Percentiles rank a stretch among this genome's conserved stretches.
phyloP scores from a whole-genome alignment of 2,113 vertebrate species.

The Narcine bancroftii region DNA sequence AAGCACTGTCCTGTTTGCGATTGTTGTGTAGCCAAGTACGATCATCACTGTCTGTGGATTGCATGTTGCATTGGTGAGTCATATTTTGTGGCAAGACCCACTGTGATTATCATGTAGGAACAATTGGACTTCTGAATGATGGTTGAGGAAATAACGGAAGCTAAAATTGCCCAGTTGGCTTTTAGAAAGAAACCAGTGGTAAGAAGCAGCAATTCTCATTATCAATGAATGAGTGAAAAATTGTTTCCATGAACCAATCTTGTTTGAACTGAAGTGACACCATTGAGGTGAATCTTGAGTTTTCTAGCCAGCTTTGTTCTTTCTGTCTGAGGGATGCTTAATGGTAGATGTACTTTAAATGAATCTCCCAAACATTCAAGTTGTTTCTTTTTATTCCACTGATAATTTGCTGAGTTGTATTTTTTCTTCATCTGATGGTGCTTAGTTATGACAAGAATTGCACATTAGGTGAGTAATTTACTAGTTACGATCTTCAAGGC shows the following conservation, averaged over 20 bases:
- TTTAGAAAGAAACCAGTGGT: not conserved
- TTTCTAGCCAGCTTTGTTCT: not conserved
- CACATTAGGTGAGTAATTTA: not conserved
- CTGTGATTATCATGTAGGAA: not conserved
- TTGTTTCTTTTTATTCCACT: not conserved
- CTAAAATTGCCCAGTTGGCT: not conserved
- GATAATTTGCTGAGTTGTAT: not conserved
- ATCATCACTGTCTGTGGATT: slow-evolving; percentile 86
- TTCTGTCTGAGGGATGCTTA: not conserved
- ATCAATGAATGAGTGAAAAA: not conserved
- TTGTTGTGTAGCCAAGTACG: slow-evolving; percentile 78
- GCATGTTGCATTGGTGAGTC: slow-evolving; percentile 75
- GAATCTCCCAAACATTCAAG: not conserved
- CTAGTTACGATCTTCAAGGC: not conserved
- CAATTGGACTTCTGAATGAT: not conserved
- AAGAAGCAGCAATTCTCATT: not conserved
- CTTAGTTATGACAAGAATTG: not conserved
- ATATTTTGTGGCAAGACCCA: not conserved
- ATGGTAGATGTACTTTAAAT: not conserved
- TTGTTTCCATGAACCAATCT: not conserved
- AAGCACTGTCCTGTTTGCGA: slow-evolving; percentile 75
- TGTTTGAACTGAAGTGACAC: not conserved
- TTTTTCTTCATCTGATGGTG: not conserved
- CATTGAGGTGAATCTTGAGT: not conserved
- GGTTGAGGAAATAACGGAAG: not conserved